These are phyloP conservation scores for Climacteris rufus DNA, from an alignment of 2,113 vertebrate species.

Conservation along the genomic window DNA sequence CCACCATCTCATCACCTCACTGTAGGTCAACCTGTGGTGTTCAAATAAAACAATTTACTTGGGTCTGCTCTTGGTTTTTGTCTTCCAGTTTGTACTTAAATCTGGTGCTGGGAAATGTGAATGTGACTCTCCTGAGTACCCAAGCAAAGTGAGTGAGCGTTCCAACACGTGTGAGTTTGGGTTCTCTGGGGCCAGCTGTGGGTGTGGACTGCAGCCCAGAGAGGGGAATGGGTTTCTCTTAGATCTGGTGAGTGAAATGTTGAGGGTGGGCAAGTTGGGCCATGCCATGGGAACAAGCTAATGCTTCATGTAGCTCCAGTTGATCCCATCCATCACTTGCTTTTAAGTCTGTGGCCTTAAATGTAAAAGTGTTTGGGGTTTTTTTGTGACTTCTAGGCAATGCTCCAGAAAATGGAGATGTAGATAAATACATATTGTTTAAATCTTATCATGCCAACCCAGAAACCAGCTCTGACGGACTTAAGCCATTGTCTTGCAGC, in stretches of 20 bases:
- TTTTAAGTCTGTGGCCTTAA: not conserved
- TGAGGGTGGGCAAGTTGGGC: not conserved
- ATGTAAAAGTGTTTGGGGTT: not conserved
- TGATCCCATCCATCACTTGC: not conserved
- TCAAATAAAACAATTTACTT: not conserved
- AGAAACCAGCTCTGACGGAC: not conserved
- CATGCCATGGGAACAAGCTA: fast-evolving
- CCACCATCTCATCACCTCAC: fast-evolving
- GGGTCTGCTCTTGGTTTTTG: not conserved
- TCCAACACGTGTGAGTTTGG: fast-evolving
- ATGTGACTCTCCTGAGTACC: conserved; percentile 95
- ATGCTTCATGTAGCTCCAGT: fast-evolving
- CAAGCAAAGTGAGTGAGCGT: conserved; percentile 87
- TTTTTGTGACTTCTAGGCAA: not conserved
- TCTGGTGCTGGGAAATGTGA: conserved; percentile 93
- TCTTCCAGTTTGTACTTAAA: conserved; percentile 89
- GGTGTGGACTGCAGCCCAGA: not conserved
- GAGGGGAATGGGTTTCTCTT: not conserved
- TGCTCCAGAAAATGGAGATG: not conserved
- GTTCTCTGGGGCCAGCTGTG: not conserved
- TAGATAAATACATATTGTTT: not conserved
- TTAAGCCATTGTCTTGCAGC: not conserved
- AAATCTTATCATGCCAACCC: not conserved
- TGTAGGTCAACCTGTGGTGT: not conserved
- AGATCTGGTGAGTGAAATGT: not conserved